Evolutionary conservation across 2,113 vertebrate genomes (phyloP).

Genomic region (Hippolais icterina): DNA sequence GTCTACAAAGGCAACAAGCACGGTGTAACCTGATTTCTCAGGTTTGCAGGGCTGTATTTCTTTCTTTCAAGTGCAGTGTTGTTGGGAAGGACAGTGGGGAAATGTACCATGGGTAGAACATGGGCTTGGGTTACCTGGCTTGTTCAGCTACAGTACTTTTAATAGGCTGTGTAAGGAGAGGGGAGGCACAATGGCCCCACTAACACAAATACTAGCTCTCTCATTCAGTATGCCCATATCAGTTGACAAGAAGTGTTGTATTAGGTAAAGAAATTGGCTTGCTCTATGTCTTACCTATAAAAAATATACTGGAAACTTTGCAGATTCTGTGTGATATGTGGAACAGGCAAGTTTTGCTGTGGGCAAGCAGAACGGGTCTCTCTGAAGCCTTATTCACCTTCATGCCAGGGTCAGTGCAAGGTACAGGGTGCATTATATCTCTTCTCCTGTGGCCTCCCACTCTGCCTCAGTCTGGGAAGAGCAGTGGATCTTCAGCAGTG

Average conservation of each 20-base stretch:
- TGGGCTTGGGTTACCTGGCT: neutral
- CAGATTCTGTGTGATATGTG: neutral
- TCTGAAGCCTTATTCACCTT: neutral
- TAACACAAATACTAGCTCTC: neutral
- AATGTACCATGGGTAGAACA: rapidly evolving
- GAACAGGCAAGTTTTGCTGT: neutral
- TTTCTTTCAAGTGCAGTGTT: neutral
- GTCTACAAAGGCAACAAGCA: neutral
- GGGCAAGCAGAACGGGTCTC: neutral
- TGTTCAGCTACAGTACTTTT: neutral
- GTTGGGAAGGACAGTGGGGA: neutral
- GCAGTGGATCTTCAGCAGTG: neutral
- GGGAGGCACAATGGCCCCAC: neutral
- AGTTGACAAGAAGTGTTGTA: neutral
- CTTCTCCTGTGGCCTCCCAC: neutral
- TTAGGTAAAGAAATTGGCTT: neutral
- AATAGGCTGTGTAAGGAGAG: neutral
- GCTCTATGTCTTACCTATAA: neutral
- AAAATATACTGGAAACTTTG: neutral
- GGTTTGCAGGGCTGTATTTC: neutral
- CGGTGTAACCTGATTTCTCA: neutral
- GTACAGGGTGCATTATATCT: neutral
- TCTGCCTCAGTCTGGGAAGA: neutral
- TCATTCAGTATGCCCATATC: neutral
- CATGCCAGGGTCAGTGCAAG: rapidly evolving